Conservation (phyloP, 2,888 invertebrate genomes). For the Apomyelois bistriatella region DNA sequence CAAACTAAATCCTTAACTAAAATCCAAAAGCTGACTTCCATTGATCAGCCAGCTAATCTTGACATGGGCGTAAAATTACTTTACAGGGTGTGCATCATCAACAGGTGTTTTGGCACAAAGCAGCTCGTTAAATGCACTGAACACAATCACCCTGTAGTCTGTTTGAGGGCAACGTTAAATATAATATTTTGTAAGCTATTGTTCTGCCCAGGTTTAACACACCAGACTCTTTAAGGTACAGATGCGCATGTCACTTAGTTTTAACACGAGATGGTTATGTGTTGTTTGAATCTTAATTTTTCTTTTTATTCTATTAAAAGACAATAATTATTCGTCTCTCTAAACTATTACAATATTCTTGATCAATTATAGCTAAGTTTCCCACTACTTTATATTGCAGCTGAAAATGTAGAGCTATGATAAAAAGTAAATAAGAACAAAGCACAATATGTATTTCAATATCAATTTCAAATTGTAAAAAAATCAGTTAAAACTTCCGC, state of each 20-base stretch:
- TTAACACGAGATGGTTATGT: too few relatives aligned
- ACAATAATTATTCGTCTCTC: too few relatives aligned
- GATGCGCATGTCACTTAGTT: too few relatives aligned
- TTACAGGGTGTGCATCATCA: constrained; percentile 15
- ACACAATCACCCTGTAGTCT: constrained; percentile 16
- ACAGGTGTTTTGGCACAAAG: constrained; percentile 16
- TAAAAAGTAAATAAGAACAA: too few relatives aligned
- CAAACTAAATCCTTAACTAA: too few relatives aligned
- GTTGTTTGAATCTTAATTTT: too few relatives aligned
- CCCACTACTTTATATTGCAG: too few relatives aligned
- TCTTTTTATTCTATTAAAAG: too few relatives aligned
- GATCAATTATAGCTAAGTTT: too few relatives aligned
- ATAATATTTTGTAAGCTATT: background rate
- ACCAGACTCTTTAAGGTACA: too few relatives aligned
- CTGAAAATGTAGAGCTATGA: too few relatives aligned
- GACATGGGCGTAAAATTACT: background rate
- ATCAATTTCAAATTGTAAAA: background rate
- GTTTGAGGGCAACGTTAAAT: background rate
- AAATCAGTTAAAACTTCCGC: background rate
- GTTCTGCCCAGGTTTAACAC: background rate
- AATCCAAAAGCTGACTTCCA: background rate
- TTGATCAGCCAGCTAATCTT: background rate
- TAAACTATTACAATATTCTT: too few relatives aligned
- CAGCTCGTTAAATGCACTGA: constrained; percentile 18
- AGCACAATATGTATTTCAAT: background rate